These are phyloP conservation scores for Procambarus clarkii DNA, from an alignment of 1,140 invertebrate species.

Conservation along the genomic window DNA sequence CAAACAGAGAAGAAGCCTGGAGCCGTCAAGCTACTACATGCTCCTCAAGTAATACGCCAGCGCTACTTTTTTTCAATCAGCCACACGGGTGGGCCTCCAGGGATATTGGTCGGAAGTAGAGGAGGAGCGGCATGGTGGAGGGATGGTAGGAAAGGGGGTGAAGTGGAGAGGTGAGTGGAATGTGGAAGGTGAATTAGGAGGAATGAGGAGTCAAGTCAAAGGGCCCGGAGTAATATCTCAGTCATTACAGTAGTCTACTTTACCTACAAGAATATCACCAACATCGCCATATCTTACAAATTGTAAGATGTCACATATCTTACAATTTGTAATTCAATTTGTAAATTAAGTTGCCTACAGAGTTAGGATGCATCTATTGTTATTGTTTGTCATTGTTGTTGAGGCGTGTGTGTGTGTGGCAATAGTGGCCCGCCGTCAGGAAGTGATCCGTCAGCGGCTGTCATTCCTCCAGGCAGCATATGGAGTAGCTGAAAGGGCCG, in stretches of 20 bases:
- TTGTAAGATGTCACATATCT: too few relatives aligned
- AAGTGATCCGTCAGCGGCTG: conserved; percentile 23
- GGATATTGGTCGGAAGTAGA: neutral
- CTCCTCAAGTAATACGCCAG: neutral
- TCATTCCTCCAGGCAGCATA: conserved; percentile 22
- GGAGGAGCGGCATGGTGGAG: neutral
- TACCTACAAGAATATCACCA: too few relatives aligned
- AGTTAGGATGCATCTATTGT: too few relatives aligned
- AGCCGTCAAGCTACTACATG: neutral
- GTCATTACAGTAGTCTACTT: too few relatives aligned
- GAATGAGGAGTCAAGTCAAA: neutral
- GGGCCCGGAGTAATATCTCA: neutral
- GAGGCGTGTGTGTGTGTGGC: too few relatives aligned
- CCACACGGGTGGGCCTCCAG: neutral
- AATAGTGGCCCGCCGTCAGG: neutral
- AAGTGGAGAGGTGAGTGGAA: neutral
- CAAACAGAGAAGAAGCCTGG: neutral
- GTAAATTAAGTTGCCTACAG: too few relatives aligned
- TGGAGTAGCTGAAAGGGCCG: neutral
- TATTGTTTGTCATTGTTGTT: too few relatives aligned
- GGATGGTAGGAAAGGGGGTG: neutral
- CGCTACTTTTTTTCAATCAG: conserved; percentile 35
- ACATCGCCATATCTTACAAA: too few relatives aligned
- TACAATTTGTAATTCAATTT: too few relatives aligned
- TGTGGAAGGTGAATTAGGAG: neutral